Conservation (phyloP, 1,140 invertebrate species). For the Lerema accius region DNA sequence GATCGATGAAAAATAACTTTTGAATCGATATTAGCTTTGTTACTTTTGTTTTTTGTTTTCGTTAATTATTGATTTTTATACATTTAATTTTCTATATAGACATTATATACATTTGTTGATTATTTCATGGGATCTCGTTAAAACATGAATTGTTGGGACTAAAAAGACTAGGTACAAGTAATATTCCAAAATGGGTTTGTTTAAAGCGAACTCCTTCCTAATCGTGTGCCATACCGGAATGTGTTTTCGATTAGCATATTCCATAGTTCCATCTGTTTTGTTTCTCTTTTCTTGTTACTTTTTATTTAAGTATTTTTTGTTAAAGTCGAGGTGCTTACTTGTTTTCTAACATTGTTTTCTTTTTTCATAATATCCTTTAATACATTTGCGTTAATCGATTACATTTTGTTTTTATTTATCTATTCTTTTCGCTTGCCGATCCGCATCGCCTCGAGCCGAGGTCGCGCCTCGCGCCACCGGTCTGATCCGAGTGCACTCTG, state of each 20-base stretch:
- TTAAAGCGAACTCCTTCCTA: conserved; percentile 32
- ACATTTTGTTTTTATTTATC: conserved; percentile 52
- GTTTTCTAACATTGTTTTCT: conserved; percentile 40
- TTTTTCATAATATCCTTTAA: conserved; percentile 33
- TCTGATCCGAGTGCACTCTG: too few relatives aligned
- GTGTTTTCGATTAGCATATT: conserved; percentile 22
- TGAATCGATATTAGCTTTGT: conserved; percentile 18
- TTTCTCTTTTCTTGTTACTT: conserved; percentile 36
- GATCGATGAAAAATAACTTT: conserved; percentile 13
- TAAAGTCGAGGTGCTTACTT: conserved; percentile 36
- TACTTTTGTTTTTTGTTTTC: conserved; percentile 22
- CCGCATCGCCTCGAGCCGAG: conserved; percentile 17
- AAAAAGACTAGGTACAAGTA: conserved; percentile 20
- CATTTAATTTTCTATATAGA: conserved; percentile 31
- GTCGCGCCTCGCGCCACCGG: too few relatives aligned
- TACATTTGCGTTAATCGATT: conserved; percentile 51
- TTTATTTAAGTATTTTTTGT: conserved; percentile 37
- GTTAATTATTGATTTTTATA: conserved; percentile 42
- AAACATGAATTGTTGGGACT: conserved; percentile 69
- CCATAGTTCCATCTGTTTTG: conserved; percentile 6
- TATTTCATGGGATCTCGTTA: conserved; percentile 23
- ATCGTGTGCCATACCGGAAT: conserved; percentile 26
- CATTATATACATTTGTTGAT: conserved; percentile 26
- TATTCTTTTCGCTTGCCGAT: conserved; percentile 45
- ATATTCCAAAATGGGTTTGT: background rate